Base-by-base conservation (phyloP, 2,113 vertebrate species). In the Heloderma charlesbogerti region DNA sequence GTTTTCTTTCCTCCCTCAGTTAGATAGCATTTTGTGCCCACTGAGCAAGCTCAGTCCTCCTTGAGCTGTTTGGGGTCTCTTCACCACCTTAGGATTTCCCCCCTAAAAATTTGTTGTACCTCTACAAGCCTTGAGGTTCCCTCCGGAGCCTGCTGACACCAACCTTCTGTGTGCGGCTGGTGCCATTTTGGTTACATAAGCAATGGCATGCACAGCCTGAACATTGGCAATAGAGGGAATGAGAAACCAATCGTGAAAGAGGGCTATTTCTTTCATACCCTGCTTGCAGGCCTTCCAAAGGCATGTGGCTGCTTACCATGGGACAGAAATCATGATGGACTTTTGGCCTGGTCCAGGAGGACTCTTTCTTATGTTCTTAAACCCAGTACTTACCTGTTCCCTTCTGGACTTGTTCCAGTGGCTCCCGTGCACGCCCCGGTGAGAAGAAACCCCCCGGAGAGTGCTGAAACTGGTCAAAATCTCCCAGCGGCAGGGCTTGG, bases 401-500 rank as follows among this genome's bases (percentile, higher is more conserved):
- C 37, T 92, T 94, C 10, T 92, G 22, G 0, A 88, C 92, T 0
- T 84, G 91, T 40, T 89, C 88, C 88, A 94, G 90, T 1, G n/a
- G 82, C 54, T 97, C 96, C 48, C 93, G 88, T 87, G 94, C 93
- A 54, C 88, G 78, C 29, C 91, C 67, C 0, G 91, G 90, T 78
- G 91, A 95, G 60, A 95, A 93, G 57, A 95, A 96, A 57, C 94
- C 94, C 57, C 96, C 94, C 69, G 94, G 84, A 74, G 95, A 97
- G 86, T 94, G 91, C 92, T 92, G 91, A 67, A 88, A 91, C 20
- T 94, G 94, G 86, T 96, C 95, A 60, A 95, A 95, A 43, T 98
- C 98, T 83, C 96, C 97, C 90, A 98, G 94, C 6, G 97, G 96
- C 48, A 99, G 96, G n/a, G 95, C 96, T 66, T 97, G 93, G 83